phyloP scores from a whole-genome alignment of 2,113 vertebrate species.

The Serilophus lunatus region DNA sequence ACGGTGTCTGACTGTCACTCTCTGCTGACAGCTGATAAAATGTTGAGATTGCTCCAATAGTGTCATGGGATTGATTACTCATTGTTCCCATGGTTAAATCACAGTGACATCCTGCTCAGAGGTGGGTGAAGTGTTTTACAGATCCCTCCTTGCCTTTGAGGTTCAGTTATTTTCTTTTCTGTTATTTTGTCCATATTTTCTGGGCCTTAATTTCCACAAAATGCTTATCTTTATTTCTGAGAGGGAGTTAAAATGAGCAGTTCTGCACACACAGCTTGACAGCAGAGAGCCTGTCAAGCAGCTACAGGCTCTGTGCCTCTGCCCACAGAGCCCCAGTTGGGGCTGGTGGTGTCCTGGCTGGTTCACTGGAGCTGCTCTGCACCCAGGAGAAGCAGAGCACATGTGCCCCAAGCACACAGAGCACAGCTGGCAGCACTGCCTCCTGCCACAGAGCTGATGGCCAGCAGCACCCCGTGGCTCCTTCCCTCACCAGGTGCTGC shows the following conservation, averaged over 20 bases:
- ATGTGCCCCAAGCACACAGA: no score
- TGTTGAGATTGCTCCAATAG: neutral
- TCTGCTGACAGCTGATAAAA: neutral
- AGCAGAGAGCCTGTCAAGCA: neutral
- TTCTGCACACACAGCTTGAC: neutral
- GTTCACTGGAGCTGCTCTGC: neutral
- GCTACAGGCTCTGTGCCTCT: neutral
- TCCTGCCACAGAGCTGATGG: neutral
- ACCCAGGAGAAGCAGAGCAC: neutral
- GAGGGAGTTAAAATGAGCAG: neutral
- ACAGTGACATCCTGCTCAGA: neutral
- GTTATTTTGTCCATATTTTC: neutral
- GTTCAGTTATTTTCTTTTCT: neutral
- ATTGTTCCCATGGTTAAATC: neutral
- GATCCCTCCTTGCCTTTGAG: neutral
- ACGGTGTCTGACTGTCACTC: neutral
- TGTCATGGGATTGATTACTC: neutral
- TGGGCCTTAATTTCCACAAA: neutral
- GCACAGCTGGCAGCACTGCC: neutral
- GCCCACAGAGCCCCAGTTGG: neutral
- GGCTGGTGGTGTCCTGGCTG: rapidly evolving
- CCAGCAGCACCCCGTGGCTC: neutral
- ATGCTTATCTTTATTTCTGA: neutral
- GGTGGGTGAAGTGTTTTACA: neutral
- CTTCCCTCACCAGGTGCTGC: neutral